Conservation (phyloP, 2,797 vertebrate species). For the Lutjanus argentimaculatus region DNA sequence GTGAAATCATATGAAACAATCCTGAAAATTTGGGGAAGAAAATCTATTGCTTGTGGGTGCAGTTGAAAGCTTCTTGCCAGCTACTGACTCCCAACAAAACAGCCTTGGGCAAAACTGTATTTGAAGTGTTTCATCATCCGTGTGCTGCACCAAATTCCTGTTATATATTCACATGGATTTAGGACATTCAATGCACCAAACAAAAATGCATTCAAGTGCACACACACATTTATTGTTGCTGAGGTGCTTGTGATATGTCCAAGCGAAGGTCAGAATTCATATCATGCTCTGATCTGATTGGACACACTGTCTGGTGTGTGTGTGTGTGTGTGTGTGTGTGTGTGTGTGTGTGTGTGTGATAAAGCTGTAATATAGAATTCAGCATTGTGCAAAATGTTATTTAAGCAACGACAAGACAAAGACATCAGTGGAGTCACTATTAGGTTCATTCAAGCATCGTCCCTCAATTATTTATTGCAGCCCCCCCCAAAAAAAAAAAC, state of each 20-base stretch:
- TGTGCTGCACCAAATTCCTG: conserved; percentile 38
- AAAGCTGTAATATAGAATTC: conserved; percentile 22
- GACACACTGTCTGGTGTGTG: too few relatives aligned
- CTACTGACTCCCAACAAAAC: conserved; percentile 8
- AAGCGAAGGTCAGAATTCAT: conserved; percentile 18
- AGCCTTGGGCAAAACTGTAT: conserved; percentile 34
- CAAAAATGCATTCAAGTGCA: background rate
- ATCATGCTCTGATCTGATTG: conserved; percentile 21
- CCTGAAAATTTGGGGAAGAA: conserved; percentile 9
- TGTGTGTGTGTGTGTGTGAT: too few relatives aligned
- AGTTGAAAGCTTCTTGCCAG: conserved; percentile 37
- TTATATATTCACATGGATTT: conserved; percentile 51
- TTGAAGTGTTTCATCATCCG: conserved; percentile 44
- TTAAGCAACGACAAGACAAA: conserved; percentile 39
- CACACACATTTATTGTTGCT: background rate
- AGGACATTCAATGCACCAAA: conserved; percentile 25
- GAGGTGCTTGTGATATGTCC: conserved; percentile 4
- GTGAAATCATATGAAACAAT: conserved; percentile 22
- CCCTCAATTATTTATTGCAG: conserved; percentile 52
- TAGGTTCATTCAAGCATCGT: conserved; percentile 26
- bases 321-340: too few relatives aligned
- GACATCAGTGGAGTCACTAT: conserved; percentile 16
- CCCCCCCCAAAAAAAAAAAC: conserved; percentile 37
- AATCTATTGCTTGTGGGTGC: conserved; percentile 14
- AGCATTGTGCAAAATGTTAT: background rate